Base-by-base conservation (phyloP, 2,888 invertebrate species). In the Mongoloraphidia duomilia region DNA sequence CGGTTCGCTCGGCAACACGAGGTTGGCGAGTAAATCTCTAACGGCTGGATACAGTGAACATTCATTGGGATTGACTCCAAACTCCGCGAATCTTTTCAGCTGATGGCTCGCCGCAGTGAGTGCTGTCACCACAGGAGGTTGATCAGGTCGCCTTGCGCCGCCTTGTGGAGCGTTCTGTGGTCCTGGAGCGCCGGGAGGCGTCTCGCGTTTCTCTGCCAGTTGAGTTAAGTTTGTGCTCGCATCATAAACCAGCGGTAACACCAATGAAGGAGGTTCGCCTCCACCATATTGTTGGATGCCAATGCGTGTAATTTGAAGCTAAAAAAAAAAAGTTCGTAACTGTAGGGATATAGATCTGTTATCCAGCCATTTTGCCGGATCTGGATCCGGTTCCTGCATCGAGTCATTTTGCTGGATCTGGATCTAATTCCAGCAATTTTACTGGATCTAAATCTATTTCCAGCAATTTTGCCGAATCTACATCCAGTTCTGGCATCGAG, bases 21-120 rank as follows among this genome's bases (percentile, higher is more conserved):
- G 77, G 72, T 88, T 92, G 38, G 83, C 78, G 47, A 95, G 70
- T 50, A 95, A 71, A 69, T 95, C 93, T 54, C 91, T 77, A 44
- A 95, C 83, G 14, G 93, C 91, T 34, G 93, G 92, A 68, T 87
- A 93, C 48, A 95, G 77, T 12, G 91, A 88, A 65, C 94, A 94
- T 62, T 94, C 92, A 59, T 73, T 71, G 58, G 71, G 76, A 55
- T 71, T 72, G 8, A 69, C 75, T 56, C 78, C 78, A 64, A 82
- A 87, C 60, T 90, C 89, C 47, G 82, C 77, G 64, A 87, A 89
- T 56, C 79, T 71, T 58, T 82, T 79, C 11, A 84, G 67, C 50
- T 82, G 73, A 14, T 76, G 68, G 49, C 76, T 79, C 0, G 80
- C 81, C 1, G 81, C 79, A 8, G 77, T 72, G 55, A 77, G 74